Conservation (phyloP, 2,113 vertebrate species). For the Girardinichthys multiradiatus region DNA sequence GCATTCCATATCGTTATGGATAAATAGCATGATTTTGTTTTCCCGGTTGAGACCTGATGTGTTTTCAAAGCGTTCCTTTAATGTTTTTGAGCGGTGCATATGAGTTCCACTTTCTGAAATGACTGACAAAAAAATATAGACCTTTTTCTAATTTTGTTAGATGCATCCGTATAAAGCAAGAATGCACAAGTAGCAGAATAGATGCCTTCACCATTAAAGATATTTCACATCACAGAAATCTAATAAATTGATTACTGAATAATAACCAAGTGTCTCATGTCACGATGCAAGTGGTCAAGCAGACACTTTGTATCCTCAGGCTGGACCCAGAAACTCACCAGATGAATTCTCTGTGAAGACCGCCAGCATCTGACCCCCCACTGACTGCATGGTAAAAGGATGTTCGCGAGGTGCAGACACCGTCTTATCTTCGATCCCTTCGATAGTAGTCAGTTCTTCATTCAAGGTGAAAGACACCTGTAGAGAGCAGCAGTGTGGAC, state of each 20-base stretch:
- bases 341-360: constrained; percentile 93
- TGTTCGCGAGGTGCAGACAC: constrained; percentile 93
- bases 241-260: not conserved
- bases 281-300: not conserved
- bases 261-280: not conserved
- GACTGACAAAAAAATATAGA: no score
- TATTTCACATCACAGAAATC: constrained; percentile 18
- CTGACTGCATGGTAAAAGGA: constrained; percentile 94
- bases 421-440: constrained; percentile 87
- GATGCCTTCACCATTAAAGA: not conserved
- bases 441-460: constrained; percentile 92
- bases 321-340: constrained; percentile 77
- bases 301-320: not conserved
- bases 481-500: not conserved
- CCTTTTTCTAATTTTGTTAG: no score
- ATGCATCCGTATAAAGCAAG: constrained; percentile 19
- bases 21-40: no score
- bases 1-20: no score
- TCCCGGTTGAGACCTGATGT: no score
- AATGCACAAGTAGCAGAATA: constrained; percentile 17
- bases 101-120: no score
- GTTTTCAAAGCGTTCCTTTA: no score
- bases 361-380: constrained; percentile 93
- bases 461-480: constrained; percentile 98
- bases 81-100: no score